These are phyloP conservation scores for Neodontobutis hainanensis DNA, from an alignment of 2,113 vertebrate genomes.

Conservation along the genomic window DNA sequence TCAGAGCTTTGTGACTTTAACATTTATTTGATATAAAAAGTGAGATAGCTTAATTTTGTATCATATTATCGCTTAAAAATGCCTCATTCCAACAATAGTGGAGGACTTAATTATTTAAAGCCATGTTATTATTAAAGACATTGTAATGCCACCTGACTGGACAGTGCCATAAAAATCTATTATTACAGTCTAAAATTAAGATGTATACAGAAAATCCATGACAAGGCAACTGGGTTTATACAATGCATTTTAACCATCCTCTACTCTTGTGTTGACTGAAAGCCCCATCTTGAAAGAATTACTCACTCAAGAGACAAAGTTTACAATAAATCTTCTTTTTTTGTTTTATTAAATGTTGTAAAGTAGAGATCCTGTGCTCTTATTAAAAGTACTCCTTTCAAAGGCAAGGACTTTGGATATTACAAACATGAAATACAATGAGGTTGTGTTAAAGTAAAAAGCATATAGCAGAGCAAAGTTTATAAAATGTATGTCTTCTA, in stretches of 20 bases:
- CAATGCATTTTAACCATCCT: constrained; percentile 20
- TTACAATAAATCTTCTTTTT: constrained; percentile 52
- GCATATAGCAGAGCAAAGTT: too few species aligned
- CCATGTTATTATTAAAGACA: constrained; percentile 8
- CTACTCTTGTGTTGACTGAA: constrained; percentile 25
- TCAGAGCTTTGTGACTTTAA: constrained; percentile 45
- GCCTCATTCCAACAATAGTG: not conserved
- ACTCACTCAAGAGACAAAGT: constrained; percentile 48
- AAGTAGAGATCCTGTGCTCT: not conserved
- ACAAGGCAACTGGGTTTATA: constrained; percentile 7
- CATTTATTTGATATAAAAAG: constrained; percentile 21
- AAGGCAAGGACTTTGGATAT: too few species aligned
- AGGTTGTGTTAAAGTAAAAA: too few species aligned
- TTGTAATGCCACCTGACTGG: constrained; percentile 36
- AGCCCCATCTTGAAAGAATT: constrained; percentile 69
- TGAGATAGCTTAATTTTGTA: constrained; percentile 38
- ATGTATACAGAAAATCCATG: constrained; percentile 30
- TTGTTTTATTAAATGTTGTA: constrained; percentile 26
- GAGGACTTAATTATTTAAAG: not conserved
- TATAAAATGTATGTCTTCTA: too few species aligned
- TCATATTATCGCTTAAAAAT: too few species aligned
- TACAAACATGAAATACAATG: not conserved
- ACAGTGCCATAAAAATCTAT: constrained; percentile 48
- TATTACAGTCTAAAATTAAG: constrained; percentile 40
- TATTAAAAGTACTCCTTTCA: not conserved